These are phyloP conservation scores for Channa striata DNA, from an alignment of 2,797 vertebrate genomes.

Conservation along the genomic window DNA sequence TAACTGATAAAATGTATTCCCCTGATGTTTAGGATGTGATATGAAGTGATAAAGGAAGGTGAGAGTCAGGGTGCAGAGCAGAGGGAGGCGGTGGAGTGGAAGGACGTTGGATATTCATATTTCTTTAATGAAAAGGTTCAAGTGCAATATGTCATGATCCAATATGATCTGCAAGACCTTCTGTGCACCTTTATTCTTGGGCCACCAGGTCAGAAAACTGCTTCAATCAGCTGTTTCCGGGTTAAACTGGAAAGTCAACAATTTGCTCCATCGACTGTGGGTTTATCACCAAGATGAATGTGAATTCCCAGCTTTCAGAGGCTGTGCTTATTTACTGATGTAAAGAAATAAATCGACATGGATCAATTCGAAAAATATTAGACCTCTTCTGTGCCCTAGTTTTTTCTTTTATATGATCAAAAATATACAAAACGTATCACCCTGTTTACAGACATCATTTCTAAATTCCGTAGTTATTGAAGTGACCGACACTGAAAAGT, in stretches of 20 bases:
- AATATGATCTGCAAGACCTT: slow-evolving; percentile 1
- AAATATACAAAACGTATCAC: too few relatives aligned
- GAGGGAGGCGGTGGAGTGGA: slow-evolving; percentile 8
- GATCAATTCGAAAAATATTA: background rate
- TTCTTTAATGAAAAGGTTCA: slow-evolving; percentile 20
- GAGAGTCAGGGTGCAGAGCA: slow-evolving; percentile 19
- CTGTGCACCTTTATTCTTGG: background rate
- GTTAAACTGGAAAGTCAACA: slow-evolving; percentile 3
- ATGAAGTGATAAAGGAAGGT: slow-evolving; percentile 60
- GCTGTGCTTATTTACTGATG: too few relatives aligned
- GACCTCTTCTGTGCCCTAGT: background rate
- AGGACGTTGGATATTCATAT: slow-evolving; percentile 11
- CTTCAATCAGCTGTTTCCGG: background rate
- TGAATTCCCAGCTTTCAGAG: too few relatives aligned
- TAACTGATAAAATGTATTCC: slow-evolving; percentile 59
- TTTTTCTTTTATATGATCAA: background rate
- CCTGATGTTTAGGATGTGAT: slow-evolving; percentile 57
- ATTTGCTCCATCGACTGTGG: too few relatives aligned
- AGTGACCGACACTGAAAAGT: background rate
- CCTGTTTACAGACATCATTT: too few relatives aligned
- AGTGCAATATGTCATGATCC: slow-evolving; percentile 17
- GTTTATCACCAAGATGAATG: too few relatives aligned
- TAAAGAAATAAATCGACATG: background rate
- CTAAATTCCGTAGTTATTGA: too few relatives aligned
- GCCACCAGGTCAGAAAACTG: slow-evolving; percentile 11